Evolutionary conservation across 2,888 invertebrate species (phyloP), one percentile per base, ranked within the genome.

Genomic region (Mantis religiosa): DNA sequence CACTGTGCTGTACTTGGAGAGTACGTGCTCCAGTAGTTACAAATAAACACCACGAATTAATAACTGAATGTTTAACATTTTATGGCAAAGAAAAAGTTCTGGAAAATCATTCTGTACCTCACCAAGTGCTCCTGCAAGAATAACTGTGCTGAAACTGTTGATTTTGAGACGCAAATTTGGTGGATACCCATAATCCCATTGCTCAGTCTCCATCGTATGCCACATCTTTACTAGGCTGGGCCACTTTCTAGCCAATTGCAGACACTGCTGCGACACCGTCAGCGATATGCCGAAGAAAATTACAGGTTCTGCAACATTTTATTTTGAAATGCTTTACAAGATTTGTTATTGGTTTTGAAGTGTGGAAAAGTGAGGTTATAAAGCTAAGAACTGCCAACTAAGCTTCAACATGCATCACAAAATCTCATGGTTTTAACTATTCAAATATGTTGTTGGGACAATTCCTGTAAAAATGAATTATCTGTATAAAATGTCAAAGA

Each of bases 201-300:
- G 92, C 7, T 92, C 91, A 41, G 91, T 90, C 90, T 93, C 93
- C 12, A 93, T 92, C 8, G 91, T 90, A 14, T 91, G 91, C 92
- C 93, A 93, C 34, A 93, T 92, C 86, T 92, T 88, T 91, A 94
- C 93, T 47, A 95, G 92, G 27, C 91, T 91, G 3, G 95, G 95
- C 95, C 95, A 95, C 88, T 94, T 92, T 47, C 92, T 93, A 0
- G 95, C 94, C 90, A 95, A 91, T 89, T 93, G 94, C 91, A 95
- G 93, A 82, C 95, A 95, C 1, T 95, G 91, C 1, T 95, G 84
- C 2, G 94, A 92, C 0, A 95, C 94, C 1, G 95, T 90, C 1
- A 95, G 91, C 0, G 94, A 94, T 87, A 95, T 95, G 0, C 93
- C 93, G 90, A 95, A 95, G 92, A 96, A 96, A 90, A 95, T 92